phyloP scores from a whole-genome alignment of 2,888 invertebrate species.

The Pediacus dermestoides region DNA sequence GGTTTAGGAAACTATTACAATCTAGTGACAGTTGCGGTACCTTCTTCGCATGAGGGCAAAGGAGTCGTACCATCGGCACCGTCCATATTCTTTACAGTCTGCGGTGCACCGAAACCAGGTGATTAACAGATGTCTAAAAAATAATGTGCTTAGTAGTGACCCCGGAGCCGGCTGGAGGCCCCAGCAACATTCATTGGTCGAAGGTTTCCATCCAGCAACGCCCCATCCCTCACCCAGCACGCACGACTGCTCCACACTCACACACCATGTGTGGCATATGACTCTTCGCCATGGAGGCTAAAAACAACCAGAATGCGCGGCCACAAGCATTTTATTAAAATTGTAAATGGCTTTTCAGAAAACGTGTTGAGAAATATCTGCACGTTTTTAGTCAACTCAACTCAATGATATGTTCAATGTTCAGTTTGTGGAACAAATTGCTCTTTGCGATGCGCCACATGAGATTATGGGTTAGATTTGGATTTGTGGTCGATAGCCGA shows the following conservation, averaged over 20 bases:
- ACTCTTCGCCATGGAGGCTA: conserved; percentile 29
- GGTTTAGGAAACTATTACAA: too few relatives aligned
- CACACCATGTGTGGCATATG: conserved; percentile 44
- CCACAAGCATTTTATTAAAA: conserved; percentile 32
- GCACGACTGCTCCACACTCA: conserved; percentile 20
- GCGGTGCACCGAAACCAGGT: conserved; percentile 40
- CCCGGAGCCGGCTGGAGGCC: conserved; percentile 16
- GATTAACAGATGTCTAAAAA: conserved; percentile 46
- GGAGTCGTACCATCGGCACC: conserved; percentile 28
- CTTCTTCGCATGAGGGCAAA: too few relatives aligned
- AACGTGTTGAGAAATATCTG: conserved; percentile 26
- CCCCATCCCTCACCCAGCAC: conserved; percentile 22
- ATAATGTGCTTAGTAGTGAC: conserved; percentile 30
- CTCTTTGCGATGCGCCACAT: too few relatives aligned
- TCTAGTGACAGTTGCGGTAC: too few relatives aligned
- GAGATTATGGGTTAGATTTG: too few relatives aligned
- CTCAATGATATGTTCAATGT: too few relatives aligned
- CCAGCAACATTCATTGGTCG: conserved; percentile 29
- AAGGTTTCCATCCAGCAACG: conserved; percentile 19
- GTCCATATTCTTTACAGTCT: conserved; percentile 38
- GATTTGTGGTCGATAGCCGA: too few relatives aligned
- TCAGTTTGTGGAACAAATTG: too few relatives aligned
- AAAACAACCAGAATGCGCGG: conserved; percentile 29
- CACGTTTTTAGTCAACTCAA: too few relatives aligned
- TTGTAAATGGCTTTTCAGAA: conserved; percentile 28